phyloP scores from a whole-genome alignment of 2,888 invertebrate species.

The Papilio gigon region DNA sequence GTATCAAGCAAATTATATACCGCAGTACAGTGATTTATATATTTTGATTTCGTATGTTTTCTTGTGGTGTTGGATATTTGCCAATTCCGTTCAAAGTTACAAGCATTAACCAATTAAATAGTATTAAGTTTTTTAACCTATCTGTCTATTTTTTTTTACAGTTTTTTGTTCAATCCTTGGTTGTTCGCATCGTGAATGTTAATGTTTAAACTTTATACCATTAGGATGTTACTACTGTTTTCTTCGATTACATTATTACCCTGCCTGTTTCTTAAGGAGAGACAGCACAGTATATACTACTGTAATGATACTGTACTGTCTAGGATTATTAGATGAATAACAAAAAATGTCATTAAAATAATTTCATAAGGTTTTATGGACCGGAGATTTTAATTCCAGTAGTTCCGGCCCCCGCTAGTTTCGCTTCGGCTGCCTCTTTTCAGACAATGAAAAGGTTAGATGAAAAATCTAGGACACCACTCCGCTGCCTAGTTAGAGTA shows the following conservation, averaged over 20 bases:
- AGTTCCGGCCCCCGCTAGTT: conserved; percentile 28
- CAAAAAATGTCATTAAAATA: conserved; percentile 30
- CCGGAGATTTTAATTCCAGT: conserved; percentile 37
- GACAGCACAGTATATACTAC: no score
- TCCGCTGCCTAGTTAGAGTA: conserved; percentile 25
- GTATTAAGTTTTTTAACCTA: background rate
- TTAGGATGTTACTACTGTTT: no score
- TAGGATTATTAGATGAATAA: no score
- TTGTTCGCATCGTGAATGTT: no score
- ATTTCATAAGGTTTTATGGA: conserved; percentile 33
- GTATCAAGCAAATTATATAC: conserved; percentile 13
- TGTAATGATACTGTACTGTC: no score
- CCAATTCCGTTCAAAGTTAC: conserved; percentile 15
- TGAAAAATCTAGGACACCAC: conserved; percentile 39
- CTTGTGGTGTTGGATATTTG: conserved; percentile 30
- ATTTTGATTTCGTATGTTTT: conserved; percentile 9
- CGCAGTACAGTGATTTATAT: background rate
- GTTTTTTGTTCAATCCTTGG: no score
- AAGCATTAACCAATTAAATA: conserved; percentile 1
- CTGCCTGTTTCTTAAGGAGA: no score
- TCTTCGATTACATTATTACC: no score
- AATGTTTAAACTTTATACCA: no score
- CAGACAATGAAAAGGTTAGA: conserved; percentile 41
- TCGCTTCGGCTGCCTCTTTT: conserved; percentile 31
- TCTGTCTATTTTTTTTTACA: background rate